phyloP scores from a whole-genome alignment of 2,797 vertebrate species.

The Takifugu rubripes region DNA sequence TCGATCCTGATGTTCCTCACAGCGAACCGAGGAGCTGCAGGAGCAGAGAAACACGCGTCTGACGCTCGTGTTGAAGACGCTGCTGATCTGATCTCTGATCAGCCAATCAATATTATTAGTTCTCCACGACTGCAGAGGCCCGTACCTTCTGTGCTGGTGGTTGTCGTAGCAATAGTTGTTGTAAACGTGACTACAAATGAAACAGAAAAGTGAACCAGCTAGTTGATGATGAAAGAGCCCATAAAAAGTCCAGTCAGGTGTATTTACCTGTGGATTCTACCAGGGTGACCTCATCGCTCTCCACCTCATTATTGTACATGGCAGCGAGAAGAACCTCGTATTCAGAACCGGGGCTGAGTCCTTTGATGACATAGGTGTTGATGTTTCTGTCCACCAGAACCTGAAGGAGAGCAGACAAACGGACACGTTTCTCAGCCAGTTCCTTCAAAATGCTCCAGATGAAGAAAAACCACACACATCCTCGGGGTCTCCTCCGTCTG shows the following conservation, averaged over 20 bases:
- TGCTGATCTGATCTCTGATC: background rate
- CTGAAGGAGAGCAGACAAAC: constrained; percentile 58
- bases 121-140: background rate
- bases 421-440: background rate
- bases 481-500: constrained; percentile 74
- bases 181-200: constrained; percentile 55
- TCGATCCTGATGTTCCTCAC: constrained; percentile 83
- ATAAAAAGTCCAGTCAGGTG: no score
- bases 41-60: background rate
- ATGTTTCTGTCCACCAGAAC: constrained; percentile 76
- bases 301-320: constrained; percentile 80
- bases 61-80: background rate
- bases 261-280: constrained; percentile 81
- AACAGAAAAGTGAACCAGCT: background rate
- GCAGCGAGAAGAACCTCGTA: constrained; percentile 88
- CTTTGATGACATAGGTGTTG: constrained; percentile 78
- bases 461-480: constrained; percentile 70
- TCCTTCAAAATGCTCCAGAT: no score
- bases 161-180: constrained; percentile 61
- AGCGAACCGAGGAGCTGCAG: constrained; percentile 78
- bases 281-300: constrained; percentile 82
- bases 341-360: constrained; percentile 77
- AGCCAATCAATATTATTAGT: background rate
- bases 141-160: constrained; percentile 61
- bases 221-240: background rate